phyloP scores from a whole-genome alignment of 53 echinoderm and acorn worm genomes.

The Stichopus horrens region DNA sequence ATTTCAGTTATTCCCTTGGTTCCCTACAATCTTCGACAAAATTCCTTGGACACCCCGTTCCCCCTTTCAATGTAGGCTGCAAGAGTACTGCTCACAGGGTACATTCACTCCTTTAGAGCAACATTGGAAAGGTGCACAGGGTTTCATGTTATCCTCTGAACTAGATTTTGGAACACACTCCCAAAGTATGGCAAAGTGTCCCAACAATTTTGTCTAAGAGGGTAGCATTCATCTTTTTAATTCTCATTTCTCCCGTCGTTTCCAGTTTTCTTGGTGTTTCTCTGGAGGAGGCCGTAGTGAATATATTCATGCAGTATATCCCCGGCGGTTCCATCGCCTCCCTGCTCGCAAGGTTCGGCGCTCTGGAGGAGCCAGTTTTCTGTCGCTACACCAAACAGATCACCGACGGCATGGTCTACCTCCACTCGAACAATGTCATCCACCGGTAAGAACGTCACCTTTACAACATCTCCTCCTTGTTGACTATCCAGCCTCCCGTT shows the following conservation, averaged over 20 bases:
- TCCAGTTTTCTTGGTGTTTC: conserved; percentile 87
- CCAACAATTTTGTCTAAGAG: too few relatives aligned
- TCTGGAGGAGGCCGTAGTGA: conserved; percentile 75
- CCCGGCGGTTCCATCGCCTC: conserved; percentile 95
- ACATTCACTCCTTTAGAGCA: too few relatives aligned
- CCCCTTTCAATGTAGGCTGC: too few relatives aligned
- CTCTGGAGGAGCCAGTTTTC: conserved; percentile 92
- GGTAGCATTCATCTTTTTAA: neutral
- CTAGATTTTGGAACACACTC: too few relatives aligned
- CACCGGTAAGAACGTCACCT: conserved; percentile 67
- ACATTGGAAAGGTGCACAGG: too few relatives aligned
- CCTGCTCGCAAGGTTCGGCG: conserved; percentile 88
- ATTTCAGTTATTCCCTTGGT: too few relatives aligned
- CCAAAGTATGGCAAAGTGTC: too few relatives aligned
- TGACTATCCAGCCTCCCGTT: too few relatives aligned
- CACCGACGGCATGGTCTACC: conserved; percentile 86
- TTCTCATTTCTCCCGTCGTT: neutral
- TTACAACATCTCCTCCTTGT: neutral
- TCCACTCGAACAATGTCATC: conserved; percentile 93
- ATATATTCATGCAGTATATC: conserved; percentile 99
- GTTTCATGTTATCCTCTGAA: too few relatives aligned
- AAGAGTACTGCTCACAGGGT: too few relatives aligned
- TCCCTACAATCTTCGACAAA: too few relatives aligned
- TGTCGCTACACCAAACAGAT: conserved; percentile 94
- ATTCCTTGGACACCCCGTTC: too few relatives aligned